Evolutionary conservation across 2,797 vertebrate species (phyloP).

Genomic region (Tragopan temminckii): DNA sequence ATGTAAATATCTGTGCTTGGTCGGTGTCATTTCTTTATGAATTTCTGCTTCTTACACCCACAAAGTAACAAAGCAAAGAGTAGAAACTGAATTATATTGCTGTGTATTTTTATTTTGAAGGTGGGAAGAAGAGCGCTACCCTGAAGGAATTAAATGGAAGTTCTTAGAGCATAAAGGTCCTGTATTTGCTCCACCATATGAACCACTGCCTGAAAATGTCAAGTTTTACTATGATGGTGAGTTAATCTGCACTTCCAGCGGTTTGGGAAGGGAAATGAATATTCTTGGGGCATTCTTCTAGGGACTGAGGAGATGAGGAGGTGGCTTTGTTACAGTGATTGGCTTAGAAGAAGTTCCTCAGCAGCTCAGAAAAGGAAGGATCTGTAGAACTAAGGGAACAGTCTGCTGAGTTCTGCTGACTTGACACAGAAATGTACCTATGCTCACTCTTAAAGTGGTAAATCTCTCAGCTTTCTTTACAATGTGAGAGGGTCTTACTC

Average conservation of each 20-base stretch:
- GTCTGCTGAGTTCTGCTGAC: constrained; percentile 26
- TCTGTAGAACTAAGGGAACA: constrained; percentile 26
- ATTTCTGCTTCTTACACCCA: neutral
- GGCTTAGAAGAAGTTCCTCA: neutral
- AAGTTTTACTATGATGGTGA: constrained; percentile 94
- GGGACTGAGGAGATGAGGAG: neutral
- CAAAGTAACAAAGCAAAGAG: constrained; percentile 7
- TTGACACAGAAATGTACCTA: neutral
- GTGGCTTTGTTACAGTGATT: constrained; percentile 5
- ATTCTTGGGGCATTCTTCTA: neutral
- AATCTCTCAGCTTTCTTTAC: neutral
- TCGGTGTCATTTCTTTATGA: constrained; percentile 6
- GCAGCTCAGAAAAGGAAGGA: neutral
- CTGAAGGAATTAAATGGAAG: constrained; percentile 97
- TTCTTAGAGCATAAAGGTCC: constrained; percentile 97
- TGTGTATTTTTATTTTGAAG: constrained; percentile 78
- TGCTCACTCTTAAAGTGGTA: neutral
- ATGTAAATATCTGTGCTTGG: neutral
- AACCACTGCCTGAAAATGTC: constrained; percentile 91
- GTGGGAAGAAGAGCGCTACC: constrained; percentile 96
- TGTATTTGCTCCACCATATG: constrained; percentile 93
- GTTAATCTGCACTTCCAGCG: constrained; percentile 73
- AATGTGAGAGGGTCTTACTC: neutral
- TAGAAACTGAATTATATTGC: constrained; percentile 18
- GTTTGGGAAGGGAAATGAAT: constrained; percentile 69